These are phyloP conservation scores for Crenichthys baileyi DNA, from an alignment of 2,797 vertebrate species.

Conservation along the genomic window DNA sequence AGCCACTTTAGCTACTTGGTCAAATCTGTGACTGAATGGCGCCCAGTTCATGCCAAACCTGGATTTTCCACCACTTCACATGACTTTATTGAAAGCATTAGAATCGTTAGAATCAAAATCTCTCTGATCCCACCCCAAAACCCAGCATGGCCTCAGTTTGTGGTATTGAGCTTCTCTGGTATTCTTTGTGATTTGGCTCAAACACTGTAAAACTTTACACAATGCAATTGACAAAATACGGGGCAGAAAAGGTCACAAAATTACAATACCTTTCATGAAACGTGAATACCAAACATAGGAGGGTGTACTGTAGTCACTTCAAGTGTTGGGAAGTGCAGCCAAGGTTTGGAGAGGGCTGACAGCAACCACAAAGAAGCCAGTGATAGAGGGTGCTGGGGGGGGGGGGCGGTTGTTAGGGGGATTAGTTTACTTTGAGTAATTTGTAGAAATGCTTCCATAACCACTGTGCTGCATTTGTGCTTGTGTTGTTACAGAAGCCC, in stretches of 20 bases:
- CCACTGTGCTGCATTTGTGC: conserved; percentile 47
- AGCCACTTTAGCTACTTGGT: not conserved
- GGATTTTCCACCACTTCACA: too few species aligned
- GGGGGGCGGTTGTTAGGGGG: conserved; percentile 26
- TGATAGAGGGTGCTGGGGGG: conserved; percentile 32
- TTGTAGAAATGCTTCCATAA: conserved; percentile 51
- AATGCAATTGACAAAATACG: not conserved
- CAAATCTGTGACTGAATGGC: not conserved
- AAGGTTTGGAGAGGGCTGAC: conserved; percentile 23
- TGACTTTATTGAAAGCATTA: too few species aligned
- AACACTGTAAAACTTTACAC: conserved; percentile 8
- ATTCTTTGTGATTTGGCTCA: conserved; percentile 12
- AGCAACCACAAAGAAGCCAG: conserved; percentile 45
- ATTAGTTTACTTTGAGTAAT: conserved; percentile 62
- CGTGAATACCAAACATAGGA: conserved; percentile 17
- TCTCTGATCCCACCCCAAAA: not conserved
- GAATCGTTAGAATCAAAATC: not conserved
- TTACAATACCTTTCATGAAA: conserved; percentile 4
- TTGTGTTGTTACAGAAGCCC: conserved; percentile 59
- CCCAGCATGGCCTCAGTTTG: conserved; percentile 2
- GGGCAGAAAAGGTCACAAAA: not conserved
- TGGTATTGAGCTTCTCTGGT: conserved; percentile 8
- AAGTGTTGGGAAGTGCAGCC: not conserved
- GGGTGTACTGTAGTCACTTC: not conserved
- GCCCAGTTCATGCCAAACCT: not conserved